phyloP scores from a whole-genome alignment of 2,797 vertebrate species.

The Salarias fasciatus region DNA sequence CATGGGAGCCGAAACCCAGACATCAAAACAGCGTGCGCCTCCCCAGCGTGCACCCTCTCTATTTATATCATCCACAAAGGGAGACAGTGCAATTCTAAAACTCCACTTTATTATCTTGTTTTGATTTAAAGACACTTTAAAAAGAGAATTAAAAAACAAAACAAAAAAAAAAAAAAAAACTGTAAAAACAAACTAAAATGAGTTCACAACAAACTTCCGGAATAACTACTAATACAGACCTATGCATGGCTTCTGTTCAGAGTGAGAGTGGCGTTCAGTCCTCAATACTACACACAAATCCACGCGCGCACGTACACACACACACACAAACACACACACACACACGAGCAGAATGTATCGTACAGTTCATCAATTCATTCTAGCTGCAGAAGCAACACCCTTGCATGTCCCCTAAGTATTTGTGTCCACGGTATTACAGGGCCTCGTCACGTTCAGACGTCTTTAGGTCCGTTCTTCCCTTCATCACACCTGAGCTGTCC shows the following conservation, averaged over 20 bases:
- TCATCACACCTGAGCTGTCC: conserved; percentile 42
- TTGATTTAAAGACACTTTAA: conserved; percentile 67
- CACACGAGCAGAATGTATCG: conserved; percentile 22
- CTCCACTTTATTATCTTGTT: conserved; percentile 73
- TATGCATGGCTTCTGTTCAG: conserved; percentile 73
- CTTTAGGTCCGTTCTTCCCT: conserved; percentile 67
- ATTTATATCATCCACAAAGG: conserved; percentile 46
- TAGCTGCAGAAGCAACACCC: conserved; percentile 43
- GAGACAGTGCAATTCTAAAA: conserved; percentile 62
- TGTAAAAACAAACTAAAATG: conserved; percentile 67
- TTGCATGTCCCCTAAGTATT: conserved; percentile 46
- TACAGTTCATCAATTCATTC: conserved; percentile 48
- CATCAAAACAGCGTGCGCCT: conserved; percentile 29
- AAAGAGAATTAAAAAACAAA: conserved; percentile 42
- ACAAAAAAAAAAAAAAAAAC: conserved; percentile 62
- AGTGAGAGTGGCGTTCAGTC: conserved; percentile 53
- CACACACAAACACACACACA: too few species aligned
- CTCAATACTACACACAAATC: conserved; percentile 44
- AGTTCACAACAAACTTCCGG: conserved; percentile 53
- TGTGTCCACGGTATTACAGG: conserved; percentile 39
- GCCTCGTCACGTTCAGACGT: conserved; percentile 41
- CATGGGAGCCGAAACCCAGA: conserved; percentile 48
- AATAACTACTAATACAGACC: conserved; percentile 65
- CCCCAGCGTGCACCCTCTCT: conserved; percentile 23
- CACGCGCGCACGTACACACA: conserved; percentile 12